These are phyloP conservation scores for Meloidogyne exigua DNA, from an alignment of 1,140 invertebrate species.

Conservation along the genomic window DNA sequence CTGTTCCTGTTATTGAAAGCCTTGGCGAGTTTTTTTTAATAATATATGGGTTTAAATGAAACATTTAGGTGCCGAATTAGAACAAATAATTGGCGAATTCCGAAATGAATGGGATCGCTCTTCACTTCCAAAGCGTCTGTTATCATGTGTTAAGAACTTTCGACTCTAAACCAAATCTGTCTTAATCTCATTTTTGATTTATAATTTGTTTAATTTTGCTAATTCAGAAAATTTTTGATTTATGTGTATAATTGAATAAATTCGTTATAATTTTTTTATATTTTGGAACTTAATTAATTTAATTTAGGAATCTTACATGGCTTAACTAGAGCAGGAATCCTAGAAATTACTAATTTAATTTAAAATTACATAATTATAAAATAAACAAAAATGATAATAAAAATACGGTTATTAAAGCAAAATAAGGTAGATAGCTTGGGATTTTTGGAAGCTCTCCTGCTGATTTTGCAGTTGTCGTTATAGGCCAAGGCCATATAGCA, in stretches of 20 bases:
- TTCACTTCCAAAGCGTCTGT: slow-evolving; percentile 12
- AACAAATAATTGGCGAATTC: slow-evolving; percentile 23
- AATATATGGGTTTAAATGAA: too few relatives aligned
- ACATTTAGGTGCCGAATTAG: slow-evolving; percentile 22
- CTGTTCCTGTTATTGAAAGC: slow-evolving; percentile 28
- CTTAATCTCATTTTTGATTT: not conserved
- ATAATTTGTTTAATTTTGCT: slow-evolving; percentile 2
- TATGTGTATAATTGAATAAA: not conserved
- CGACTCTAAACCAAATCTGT: slow-evolving; percentile 15
- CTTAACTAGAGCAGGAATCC: not conserved
- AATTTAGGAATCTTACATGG: not conserved
- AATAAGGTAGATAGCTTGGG: not conserved
- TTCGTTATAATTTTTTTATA: not conserved
- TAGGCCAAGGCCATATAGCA: not conserved
- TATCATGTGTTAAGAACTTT: slow-evolving; percentile 16
- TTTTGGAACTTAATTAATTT: not conserved
- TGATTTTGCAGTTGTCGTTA: not conserved
- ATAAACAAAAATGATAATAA: not conserved
- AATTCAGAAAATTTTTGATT: not conserved
- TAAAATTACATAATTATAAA: not conserved
- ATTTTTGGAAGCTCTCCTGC: not conserved
- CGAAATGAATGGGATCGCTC: slow-evolving; percentile 30
- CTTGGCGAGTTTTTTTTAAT: not conserved
- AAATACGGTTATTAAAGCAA: not conserved
- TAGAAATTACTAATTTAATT: not conserved